A percentile compares a stretch with the other conserved stretches of the same genome.
phyloP scores from a whole-genome alignment of 2,113 vertebrate genomes.

The Oreochromis tanganicae region DNA sequence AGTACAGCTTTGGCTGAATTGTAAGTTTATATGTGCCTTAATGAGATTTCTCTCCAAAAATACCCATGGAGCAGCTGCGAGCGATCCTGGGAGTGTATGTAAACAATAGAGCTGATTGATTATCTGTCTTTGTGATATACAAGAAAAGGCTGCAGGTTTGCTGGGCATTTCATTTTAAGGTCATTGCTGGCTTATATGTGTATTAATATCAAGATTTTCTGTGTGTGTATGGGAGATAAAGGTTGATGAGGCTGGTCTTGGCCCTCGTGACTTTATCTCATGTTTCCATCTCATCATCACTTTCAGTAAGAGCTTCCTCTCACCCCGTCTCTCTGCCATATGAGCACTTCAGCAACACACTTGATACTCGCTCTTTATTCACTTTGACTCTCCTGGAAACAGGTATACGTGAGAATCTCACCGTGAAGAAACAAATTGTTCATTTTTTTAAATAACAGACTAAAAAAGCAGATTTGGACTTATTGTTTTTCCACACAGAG shows the following conservation, averaged over 20 bases:
- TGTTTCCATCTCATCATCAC: conserved; percentile 65
- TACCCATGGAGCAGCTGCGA: not conserved
- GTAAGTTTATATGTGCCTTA: conserved; percentile 5
- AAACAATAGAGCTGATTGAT: conserved; percentile 35
- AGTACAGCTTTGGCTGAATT: conserved; percentile 1
- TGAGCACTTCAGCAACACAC: conserved; percentile 14
- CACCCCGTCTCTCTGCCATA: conserved; percentile 18
- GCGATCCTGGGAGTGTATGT: conserved; percentile 25
- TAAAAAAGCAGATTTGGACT: not conserved
- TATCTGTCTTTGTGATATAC: conserved; percentile 7
- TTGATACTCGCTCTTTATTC: not conserved
- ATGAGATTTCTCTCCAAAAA: conserved; percentile 25
- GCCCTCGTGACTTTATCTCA: conserved; percentile 57
- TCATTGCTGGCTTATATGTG: conserved; percentile 11
- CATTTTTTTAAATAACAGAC: not conserved
- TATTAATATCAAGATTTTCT: not conserved
- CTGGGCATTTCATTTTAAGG: conserved; percentile 30
- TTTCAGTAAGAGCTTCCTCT: conserved; percentile 57
- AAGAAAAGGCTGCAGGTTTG: conserved; percentile 1
- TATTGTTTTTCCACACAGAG: not conserved
- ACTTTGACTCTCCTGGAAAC: not conserved
- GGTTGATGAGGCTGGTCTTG: conserved; percentile 44
- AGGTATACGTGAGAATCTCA: not conserved
- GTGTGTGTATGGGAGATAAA: not conserved
- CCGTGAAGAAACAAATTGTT: not conserved